Base-by-base conservation (phyloP, 2,888 invertebrate species). In the Plutella xylostella region DNA sequence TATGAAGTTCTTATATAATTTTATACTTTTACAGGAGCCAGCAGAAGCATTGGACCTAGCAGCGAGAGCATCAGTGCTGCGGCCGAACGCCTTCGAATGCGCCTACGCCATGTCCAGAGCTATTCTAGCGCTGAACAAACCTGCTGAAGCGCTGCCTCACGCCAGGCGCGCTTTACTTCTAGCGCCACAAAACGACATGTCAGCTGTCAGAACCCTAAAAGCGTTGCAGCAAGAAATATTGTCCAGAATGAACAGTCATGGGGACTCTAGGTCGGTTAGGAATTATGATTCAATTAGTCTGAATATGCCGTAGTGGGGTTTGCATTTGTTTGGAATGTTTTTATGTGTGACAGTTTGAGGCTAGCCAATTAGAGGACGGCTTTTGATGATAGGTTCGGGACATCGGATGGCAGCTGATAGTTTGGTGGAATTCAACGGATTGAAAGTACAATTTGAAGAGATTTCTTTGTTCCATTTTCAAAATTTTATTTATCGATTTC, bases 101-200 rank as follows among this genome's bases (percentile, higher is more conserved):
- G 95, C 90, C 57, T 97, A 96, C 72, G 96, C 96, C 3, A 87
- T 96, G 66, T 92, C 96, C 0, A 90, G 96, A 63, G 96, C 96
- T 6, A 89, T 91, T 50, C 85, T 95, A 50, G 94, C 96, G 46
- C 83, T 90, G 43, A 89, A 89, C 68, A 89, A 89, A 53, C 80
- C 89, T 3, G 87, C 90, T 20, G 91, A 92, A 54, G 95, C 96
- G 0, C 77, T 96, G 17, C 86, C 88, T 1, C 96, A 97, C 66
- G 90, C 96, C 11, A 88, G 91, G 54, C 90, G 94, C 65, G 96
- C 97, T 0, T 68, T 94, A 20, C 75, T 88, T 25, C 74, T 92
- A 14, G 90, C 92, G 0, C 93, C 93, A 0, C 77, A 89, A 14
- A 88, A 88, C 48, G 93, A 91, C 60, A 68, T 87, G 9, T 91